Evolutionary conservation across 2,797 vertebrate genomes (phyloP).

Genomic region (Alca torda): DNA sequence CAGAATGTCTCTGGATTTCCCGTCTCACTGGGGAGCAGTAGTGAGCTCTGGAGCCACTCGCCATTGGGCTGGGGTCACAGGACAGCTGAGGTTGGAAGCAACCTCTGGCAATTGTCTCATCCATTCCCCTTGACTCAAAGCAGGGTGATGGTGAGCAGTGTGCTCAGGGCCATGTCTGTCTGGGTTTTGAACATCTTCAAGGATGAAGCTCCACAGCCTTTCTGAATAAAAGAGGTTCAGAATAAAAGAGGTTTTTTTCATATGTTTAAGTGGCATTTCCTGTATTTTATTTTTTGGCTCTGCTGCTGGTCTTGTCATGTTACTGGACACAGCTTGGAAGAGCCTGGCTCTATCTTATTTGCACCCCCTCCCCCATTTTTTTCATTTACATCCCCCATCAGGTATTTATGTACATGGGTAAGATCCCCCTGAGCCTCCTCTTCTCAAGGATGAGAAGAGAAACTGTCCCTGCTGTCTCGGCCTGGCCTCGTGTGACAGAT

Average conservation of each 20-base stretch:
- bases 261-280: not conserved
- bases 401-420: not conserved
- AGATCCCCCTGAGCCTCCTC: not conserved
- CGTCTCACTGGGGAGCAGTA: not conserved
- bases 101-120: not conserved
- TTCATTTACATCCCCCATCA: not conserved
- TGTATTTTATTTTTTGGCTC: not conserved
- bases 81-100: not conserved
- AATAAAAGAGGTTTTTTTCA: not conserved
- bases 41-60: not conserved
- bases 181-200: not conserved
- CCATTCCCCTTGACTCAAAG: not conserved
- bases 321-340: accelerated
- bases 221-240: not conserved
- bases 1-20: not conserved
- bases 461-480: not conserved
- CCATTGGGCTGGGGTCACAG: not conserved
- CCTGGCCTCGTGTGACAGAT: accelerated
- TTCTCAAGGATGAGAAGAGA: not conserved
- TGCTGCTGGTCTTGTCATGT: accelerated
- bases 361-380: not conserved
- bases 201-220: not conserved
- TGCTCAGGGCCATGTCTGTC: not conserved
- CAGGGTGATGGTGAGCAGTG: not conserved
- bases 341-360: not conserved